phyloP scores from a whole-genome alignment of 2,113 vertebrate species.

The Daubentonia madagascariensis region DNA sequence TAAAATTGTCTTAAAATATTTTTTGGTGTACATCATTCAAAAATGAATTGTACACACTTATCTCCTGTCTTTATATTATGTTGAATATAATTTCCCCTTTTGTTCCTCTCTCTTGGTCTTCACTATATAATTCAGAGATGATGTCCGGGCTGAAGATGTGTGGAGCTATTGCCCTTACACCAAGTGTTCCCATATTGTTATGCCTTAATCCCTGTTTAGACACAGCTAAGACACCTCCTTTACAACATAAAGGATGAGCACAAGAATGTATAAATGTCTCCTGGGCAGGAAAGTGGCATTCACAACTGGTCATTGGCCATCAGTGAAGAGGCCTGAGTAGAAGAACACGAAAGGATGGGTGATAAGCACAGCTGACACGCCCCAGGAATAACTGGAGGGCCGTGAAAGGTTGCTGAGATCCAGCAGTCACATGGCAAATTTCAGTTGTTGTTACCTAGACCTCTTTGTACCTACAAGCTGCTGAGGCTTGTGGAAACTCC shows the following conservation, averaged over 20 bases:
- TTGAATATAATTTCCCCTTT: not conserved
- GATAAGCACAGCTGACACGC: not conserved
- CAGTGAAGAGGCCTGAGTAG: not conserved
- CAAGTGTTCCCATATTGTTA: not conserved
- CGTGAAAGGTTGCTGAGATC: not conserved
- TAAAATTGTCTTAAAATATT: conserved; percentile 1
- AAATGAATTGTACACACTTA: not conserved
- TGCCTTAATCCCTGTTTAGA: not conserved
- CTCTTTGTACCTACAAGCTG: not conserved
- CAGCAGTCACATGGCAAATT: not conserved
- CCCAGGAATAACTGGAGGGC: not conserved
- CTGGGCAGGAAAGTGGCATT: not conserved
- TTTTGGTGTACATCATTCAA: not conserved
- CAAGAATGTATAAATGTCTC: not conserved
- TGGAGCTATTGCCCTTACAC: not conserved
- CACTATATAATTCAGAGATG: not conserved
- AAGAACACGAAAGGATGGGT: not conserved
- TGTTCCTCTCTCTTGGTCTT: not conserved
- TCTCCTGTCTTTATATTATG: not conserved
- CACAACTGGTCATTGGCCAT: not conserved
- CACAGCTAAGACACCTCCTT: not conserved
- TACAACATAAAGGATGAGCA: not conserved
- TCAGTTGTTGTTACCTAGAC: not conserved
- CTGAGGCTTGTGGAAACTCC: not conserved
- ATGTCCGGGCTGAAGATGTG: not conserved